Conservation (phyloP, 2,888 invertebrate genomes). For the Volucella bombylans region DNA sequence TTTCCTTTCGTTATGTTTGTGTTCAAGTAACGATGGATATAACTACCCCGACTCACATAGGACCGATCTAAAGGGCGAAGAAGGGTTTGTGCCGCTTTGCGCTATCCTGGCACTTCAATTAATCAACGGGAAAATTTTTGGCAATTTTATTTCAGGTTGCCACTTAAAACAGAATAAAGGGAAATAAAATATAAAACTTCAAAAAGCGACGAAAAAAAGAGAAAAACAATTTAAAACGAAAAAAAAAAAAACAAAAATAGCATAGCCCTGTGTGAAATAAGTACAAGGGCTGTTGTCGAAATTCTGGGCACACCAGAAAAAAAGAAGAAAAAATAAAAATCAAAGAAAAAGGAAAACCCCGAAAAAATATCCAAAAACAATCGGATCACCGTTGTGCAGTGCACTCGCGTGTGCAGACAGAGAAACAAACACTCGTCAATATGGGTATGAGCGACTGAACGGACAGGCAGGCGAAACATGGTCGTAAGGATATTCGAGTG, state of each 20-base stretch:
- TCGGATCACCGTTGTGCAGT: slow-evolving; percentile 72
- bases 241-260: slow-evolving; percentile 34
- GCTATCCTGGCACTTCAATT: slow-evolving; percentile 74
- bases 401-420: slow-evolving; percentile 69
- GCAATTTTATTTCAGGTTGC: slow-evolving; percentile 73
- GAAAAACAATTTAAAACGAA: slow-evolving; percentile 40
- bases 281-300: slow-evolving; percentile 69
- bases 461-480: slow-evolving; percentile 11
- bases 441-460: neutral
- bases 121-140: slow-evolving; percentile 73
- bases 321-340: slow-evolving; percentile 29
- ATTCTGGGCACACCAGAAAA: slow-evolving; percentile 1
- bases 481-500: slow-evolving; percentile 65
- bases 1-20: slow-evolving; percentile 62
- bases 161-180: slow-evolving; percentile 71
- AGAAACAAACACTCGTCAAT: slow-evolving; percentile 50
- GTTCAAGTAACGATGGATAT: slow-evolving; percentile 47
- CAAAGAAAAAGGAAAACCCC: slow-evolving; percentile 28
- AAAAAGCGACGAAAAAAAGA: slow-evolving; percentile 53
- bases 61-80: neutral
- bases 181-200: slow-evolving; percentile 66
- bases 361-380: slow-evolving; percentile 58
- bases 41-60: neutral
- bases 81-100: slow-evolving; percentile 39
- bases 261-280: slow-evolving; percentile 34